Base-by-base conservation (phyloP, 2,113 vertebrate species). In the Triplophysa rosa region DNA sequence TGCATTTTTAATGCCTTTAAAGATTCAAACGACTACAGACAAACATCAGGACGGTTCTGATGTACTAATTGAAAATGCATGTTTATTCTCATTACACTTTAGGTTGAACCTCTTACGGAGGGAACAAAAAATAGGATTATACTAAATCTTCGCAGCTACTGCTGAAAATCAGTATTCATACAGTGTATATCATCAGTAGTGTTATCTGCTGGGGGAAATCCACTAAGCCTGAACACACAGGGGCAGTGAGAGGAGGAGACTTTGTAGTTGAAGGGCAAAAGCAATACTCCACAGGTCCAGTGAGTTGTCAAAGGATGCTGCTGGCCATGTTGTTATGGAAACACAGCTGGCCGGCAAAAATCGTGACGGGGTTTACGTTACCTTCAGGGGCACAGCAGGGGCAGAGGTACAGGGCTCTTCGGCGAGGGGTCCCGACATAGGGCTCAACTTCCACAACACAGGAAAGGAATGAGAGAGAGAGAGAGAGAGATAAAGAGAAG, bases 381-480 rank as follows among this genome's bases (percentile, higher is more conserved):
- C 98, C 98, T 98, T 98, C 95, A 83, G 96, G 94, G 94, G 95
- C 94, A 95, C 97, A 99, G 97, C 98, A 99, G 93, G 94, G 95
- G 94, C 98, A 99, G 95, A 99, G 95, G 96, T 95, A 97, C 93
- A 98, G 93, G 88, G 96, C 93, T 97, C 97, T 95, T 93, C 98
- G 96, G 89, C 95, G 96, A 88, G 96, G 95, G 93, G 94, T 96
- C 95, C 94, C 92, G 93, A 92, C 96, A 96, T 94, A 95, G 93
- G 96, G 93, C 93, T 98, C 97, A 94, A 98, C 97, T 99, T 98
- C 94, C 90, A 92, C 86, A 90, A 91, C 84, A 91, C 83, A 87
- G 82, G 84, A 68, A 59, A 69, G 54, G 83, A 85, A 80, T 66
- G 81, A 78, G 84, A 79, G 80, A 64, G 77, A 64, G 87, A 81